Evolutionary conservation across 2,888 invertebrate species (phyloP).

Genomic region (Heliothis peltigera): DNA sequence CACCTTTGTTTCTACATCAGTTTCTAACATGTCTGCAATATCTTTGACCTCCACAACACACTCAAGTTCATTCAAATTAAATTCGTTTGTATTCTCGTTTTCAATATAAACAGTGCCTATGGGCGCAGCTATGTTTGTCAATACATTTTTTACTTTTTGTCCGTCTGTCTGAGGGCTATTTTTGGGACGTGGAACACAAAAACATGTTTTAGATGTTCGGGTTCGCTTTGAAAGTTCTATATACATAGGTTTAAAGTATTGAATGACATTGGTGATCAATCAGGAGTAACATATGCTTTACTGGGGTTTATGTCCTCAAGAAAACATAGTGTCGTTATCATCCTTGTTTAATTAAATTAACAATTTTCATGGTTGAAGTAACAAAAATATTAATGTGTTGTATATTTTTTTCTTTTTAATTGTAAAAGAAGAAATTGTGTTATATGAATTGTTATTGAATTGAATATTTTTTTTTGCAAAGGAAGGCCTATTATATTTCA

Average conservation of each 20-base stretch:
- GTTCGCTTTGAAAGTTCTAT: conserved; percentile 46
- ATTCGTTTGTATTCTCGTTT: conserved; percentile 48
- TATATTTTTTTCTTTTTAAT: no score
- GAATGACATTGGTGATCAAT: conserved; percentile 42
- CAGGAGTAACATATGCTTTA: conserved; percentile 29
- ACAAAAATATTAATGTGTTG: no score
- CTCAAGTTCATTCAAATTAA: conserved; percentile 11
- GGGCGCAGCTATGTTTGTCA: conserved; percentile 66
- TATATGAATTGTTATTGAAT: no score
- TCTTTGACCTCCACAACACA: conserved; percentile 30
- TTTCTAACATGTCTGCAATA: background rate
- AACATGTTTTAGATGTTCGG: conserved; percentile 65
- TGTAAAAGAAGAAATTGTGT: no score
- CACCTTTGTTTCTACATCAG: background rate
- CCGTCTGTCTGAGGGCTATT: conserved; percentile 67
- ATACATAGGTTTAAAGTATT: conserved; percentile 35
- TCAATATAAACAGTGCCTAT: conserved; percentile 69
- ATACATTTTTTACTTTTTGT: conserved; percentile 69
- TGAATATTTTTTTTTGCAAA: no score
- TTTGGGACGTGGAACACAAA: conserved; percentile 62
- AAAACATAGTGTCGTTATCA: background rate
- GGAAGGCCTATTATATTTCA: no score
- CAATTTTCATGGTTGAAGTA: no score
- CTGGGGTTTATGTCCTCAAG: conserved; percentile 1
- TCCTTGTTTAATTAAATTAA: background rate